These are phyloP conservation scores for Leucopsar rothschildi DNA, from an alignment of 2,113 vertebrate genomes.

Conservation along the genomic window DNA sequence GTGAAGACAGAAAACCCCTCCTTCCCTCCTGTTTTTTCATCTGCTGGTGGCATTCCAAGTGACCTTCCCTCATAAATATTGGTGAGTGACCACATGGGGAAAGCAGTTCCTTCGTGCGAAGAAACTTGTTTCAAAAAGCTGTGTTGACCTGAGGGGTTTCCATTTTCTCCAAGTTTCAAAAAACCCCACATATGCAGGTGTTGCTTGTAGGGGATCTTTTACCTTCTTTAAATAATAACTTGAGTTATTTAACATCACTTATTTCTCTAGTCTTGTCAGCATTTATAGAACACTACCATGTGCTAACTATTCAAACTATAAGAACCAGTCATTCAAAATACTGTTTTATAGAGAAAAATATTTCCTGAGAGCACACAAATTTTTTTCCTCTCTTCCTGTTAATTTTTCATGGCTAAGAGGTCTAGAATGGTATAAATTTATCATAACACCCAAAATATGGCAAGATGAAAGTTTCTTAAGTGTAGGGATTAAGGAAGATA, in stretches of 20 bases:
- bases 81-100: conserved; percentile 56
- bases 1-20: conserved; percentile 64
- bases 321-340: background rate
- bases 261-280: background rate
- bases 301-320: background rate
- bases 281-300: background rate
- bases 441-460: background rate
- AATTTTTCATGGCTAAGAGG: background rate
- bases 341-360: background rate
- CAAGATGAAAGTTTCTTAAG: background rate
- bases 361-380: background rate
- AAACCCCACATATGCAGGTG: background rate
- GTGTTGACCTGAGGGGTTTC: background rate
- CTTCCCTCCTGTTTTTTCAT: conserved; percentile 32
- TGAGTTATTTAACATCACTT: background rate
- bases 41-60: conserved; percentile 68
- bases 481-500: background rate
- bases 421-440: background rate
- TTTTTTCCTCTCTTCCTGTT: background rate
- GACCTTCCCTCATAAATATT: conserved; percentile 73
- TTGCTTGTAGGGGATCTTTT: background rate
- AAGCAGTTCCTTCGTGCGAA: conserved; percentile 15
- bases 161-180: background rate
- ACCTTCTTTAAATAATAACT: background rate
- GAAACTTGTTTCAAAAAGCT: conserved; percentile 28